Evolutionary conservation across 1,140 invertebrate species (phyloP).

Genomic region (Ladona fulva): DNA sequence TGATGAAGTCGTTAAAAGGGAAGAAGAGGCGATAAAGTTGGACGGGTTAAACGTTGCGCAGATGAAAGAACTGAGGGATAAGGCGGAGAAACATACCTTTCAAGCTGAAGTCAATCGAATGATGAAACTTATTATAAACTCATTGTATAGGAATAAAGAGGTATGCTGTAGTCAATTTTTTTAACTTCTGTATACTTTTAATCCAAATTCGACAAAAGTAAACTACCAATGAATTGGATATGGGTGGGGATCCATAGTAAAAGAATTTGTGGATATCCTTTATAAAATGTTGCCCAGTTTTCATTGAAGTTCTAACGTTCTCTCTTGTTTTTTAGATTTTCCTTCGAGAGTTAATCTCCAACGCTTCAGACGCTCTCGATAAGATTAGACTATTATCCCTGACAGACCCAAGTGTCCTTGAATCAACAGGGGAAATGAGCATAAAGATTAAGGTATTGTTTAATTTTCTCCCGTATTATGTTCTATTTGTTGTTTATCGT

Average conservation of each 20-base stretch:
- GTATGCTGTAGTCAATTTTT: slow-evolving; percentile 34
- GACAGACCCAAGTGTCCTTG: slow-evolving; percentile 71
- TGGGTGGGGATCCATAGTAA: too few species aligned
- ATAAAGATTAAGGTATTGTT: slow-evolving; percentile 75
- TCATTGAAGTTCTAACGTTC: too few species aligned
- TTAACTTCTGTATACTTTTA: too few species aligned
- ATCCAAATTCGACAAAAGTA: too few species aligned
- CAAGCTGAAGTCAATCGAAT: slow-evolving; percentile 96
- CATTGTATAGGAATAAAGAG: slow-evolving; percentile 96
- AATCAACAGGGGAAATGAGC: slow-evolving; percentile 69
- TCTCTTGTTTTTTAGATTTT: slow-evolving; percentile 84
- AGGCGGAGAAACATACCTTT: slow-evolving; percentile 88
- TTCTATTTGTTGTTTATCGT: background rate
- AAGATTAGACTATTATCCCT: slow-evolving; percentile 89
- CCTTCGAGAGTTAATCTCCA: slow-evolving; percentile 93
- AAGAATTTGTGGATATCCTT: too few species aligned
- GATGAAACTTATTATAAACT: slow-evolving; percentile 99
- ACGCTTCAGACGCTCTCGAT: slow-evolving; percentile 91
- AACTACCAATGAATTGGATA: too few species aligned
- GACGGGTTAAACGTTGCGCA: slow-evolving; percentile 93
- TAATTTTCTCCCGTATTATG: slow-evolving; percentile 4
- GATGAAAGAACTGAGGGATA: slow-evolving; percentile 82
- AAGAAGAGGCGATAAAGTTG: slow-evolving; percentile 94
- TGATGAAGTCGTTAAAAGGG: slow-evolving; percentile 68
- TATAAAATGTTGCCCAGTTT: too few species aligned